These are phyloP conservation scores for Minunthozetes semirufus DNA, from an alignment of 2,888 invertebrate genomes.

Conservation along the genomic window DNA sequence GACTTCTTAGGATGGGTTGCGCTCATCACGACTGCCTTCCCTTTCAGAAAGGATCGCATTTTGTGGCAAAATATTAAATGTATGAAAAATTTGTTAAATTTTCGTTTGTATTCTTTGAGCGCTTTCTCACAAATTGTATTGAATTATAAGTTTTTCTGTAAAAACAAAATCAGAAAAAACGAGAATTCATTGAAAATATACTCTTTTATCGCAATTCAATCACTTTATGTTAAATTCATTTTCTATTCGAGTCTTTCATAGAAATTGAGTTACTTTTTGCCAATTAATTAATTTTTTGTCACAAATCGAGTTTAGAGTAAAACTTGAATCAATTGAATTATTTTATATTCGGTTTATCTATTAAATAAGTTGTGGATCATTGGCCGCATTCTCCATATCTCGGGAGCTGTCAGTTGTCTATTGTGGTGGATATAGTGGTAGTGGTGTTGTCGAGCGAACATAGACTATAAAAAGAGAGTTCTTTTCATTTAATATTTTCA, in stretches of 20 bases:
- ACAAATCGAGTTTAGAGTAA: background rate
- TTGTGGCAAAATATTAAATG: background rate
- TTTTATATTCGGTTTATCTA: background rate
- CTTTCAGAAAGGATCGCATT: background rate
- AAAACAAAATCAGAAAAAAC: too few relatives aligned
- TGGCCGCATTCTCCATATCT: background rate
- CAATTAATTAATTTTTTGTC: background rate
- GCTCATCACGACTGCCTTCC: conserved; percentile 2
- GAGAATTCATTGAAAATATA: too few relatives aligned
- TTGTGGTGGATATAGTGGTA: background rate
- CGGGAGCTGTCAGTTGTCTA: background rate
- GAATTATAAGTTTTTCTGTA: too few relatives aligned
- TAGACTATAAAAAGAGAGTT: conserved; percentile 10
- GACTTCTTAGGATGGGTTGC: conserved; percentile 18
- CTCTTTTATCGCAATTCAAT: too few relatives aligned
- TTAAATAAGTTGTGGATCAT: conserved; percentile 2
- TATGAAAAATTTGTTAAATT: background rate
- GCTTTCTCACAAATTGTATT: too few relatives aligned
- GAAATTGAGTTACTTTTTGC: background rate
- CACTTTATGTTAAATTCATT: too few relatives aligned
- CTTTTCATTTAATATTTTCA: conserved; percentile 23
- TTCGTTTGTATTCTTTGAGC: too few relatives aligned
- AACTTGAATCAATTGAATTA: background rate
- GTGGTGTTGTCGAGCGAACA: background rate
- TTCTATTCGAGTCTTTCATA: too few relatives aligned